Conservation (phyloP, 2,888 invertebrate genomes). For the Lithophane ornitopus region DNA sequence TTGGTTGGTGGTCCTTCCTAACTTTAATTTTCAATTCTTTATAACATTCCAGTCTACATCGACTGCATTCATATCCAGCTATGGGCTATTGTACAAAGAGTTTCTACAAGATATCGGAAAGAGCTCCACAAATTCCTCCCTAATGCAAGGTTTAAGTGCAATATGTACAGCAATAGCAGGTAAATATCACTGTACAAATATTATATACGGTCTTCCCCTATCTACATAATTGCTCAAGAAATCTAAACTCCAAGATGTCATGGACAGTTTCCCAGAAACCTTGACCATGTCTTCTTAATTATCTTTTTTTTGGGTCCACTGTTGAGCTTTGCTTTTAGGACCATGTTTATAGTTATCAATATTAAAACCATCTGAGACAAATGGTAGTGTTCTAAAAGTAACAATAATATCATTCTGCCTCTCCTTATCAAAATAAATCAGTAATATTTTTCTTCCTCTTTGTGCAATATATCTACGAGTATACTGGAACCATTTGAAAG, state of each 20-base stretch:
- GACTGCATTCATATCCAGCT: slow-evolving; percentile 71
- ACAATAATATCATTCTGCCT: background rate
- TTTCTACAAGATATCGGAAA: slow-evolving; percentile 76
- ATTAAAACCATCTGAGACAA: background rate
- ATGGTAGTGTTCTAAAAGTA: background rate
- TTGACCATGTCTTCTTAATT: background rate
- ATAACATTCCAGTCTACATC: slow-evolving; percentile 72
- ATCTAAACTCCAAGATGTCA: background rate
- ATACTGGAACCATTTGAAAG: background rate
- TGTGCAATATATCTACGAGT: too few species aligned
- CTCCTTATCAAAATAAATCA: background rate
- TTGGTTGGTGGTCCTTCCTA: background rate
- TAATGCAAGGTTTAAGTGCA: slow-evolving; percentile 73
- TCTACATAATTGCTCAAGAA: background rate
- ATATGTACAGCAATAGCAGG: slow-evolving; percentile 75
- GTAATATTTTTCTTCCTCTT: too few species aligned
- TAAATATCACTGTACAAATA: slow-evolving; percentile 54
- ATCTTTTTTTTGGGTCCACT: background rate
- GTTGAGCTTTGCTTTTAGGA: background rate
- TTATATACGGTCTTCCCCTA: background rate
- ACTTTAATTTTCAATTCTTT: background rate
- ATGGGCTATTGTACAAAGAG: slow-evolving; percentile 81
- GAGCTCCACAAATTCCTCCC: slow-evolving; percentile 72
- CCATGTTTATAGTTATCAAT: background rate
- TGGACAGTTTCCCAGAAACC: too few species aligned